Conservation (phyloP, 2,113 vertebrate genomes). For the Cercopithecus mona region DNA sequence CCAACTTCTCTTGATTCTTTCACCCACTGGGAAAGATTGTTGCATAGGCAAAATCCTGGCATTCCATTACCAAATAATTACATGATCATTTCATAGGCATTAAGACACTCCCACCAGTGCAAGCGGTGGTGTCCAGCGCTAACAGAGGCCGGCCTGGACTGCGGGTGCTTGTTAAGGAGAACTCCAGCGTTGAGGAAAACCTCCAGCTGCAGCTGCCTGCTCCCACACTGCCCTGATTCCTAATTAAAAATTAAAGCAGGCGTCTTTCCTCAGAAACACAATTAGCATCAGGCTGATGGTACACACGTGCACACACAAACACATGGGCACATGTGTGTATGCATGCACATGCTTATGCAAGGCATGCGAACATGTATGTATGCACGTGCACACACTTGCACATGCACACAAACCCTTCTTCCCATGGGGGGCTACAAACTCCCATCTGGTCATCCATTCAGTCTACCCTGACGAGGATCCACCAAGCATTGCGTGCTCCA, state of each 20-base stretch:
- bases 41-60: constrained; percentile 80
- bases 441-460: not conserved
- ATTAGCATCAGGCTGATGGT: constrained; percentile 70
- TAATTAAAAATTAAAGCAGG: constrained; percentile 83
- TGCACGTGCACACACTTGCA: not conserved
- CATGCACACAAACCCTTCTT: not conserved
- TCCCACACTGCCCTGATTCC: constrained; percentile 80
- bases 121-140: constrained; percentile 72
- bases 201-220: constrained; percentile 79
- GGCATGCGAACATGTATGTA: not conserved
- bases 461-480: not conserved
- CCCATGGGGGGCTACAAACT: not conserved
- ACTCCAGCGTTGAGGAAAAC: constrained; percentile 81
- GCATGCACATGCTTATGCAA: not conserved
- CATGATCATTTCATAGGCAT: constrained; percentile 79
- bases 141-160: constrained; percentile 75
- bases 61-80: constrained; percentile 82
- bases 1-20: constrained; percentile 58
- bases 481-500: not conserved
- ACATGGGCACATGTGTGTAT: rapidly evolving
- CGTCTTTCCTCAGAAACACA: constrained; percentile 80
- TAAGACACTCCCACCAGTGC: constrained; percentile 80
- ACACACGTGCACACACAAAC: not conserved
- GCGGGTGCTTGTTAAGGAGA: constrained; percentile 81
- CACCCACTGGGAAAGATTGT: constrained; percentile 76